Evolutionary conservation across 2,888 invertebrate species (phyloP).

Genomic region (Epinotia brunnichana): DNA sequence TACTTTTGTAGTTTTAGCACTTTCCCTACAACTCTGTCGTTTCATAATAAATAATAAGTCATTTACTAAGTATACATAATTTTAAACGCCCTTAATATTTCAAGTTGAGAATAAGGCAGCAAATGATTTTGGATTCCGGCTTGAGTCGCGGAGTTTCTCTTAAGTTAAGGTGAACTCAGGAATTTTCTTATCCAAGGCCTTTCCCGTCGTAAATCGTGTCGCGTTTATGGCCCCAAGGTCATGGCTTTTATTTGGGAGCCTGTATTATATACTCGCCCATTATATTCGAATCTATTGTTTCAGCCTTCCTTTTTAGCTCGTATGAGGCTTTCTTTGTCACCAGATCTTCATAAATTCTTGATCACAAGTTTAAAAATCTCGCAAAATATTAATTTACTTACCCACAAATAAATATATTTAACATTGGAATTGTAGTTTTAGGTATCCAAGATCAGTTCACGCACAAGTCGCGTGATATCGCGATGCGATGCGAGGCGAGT

Average conservation of each 20-base stretch:
- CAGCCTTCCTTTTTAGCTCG: slow-evolving; percentile 6
- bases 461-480: slow-evolving; percentile 34
- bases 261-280: slow-evolving; percentile 19
- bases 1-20: slow-evolving; percentile 14
- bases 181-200: slow-evolving; percentile 47
- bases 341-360: slow-evolving; percentile 7
- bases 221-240: slow-evolving; percentile 51
- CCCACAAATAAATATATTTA: too few species aligned
- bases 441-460: slow-evolving; percentile 28
- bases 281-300: slow-evolving; percentile 19
- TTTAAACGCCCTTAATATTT: slow-evolving; percentile 16
- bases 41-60: not conserved
- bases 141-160: slow-evolving; percentile 35
- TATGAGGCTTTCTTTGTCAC: not conserved
- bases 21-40: not conserved
- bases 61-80: not conserved
- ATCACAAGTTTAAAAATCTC: slow-evolving; percentile 9
- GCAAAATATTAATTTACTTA: slow-evolving; percentile 2
- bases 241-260: slow-evolving; percentile 32
- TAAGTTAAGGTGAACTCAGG: slow-evolving; percentile 40
- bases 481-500: slow-evolving; percentile 13
- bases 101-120: slow-evolving; percentile 13
- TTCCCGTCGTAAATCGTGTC: slow-evolving; percentile 52
- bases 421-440: slow-evolving; percentile 16
- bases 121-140: slow-evolving; percentile 31